Conservation (phyloP, 2,113 vertebrate species). For the Aythya baeri region DNA sequence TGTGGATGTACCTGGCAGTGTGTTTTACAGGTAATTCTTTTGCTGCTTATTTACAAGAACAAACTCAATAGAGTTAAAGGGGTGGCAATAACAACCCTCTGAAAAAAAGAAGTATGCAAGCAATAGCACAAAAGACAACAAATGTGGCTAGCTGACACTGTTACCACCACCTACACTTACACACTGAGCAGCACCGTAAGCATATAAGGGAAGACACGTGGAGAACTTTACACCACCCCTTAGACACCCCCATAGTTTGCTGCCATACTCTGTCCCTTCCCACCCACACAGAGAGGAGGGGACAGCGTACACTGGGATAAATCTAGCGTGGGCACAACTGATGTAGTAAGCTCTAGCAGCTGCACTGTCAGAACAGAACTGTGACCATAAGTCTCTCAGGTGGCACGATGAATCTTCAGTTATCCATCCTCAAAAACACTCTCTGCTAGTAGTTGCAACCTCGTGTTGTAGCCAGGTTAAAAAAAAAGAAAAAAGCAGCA, state of each 20-base stretch:
- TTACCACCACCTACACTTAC: neutral
- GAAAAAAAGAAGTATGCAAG: neutral
- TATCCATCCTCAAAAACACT: neutral
- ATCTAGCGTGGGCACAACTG: neutral
- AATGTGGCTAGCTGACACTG: neutral
- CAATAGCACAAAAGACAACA: neutral
- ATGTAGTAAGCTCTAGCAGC: neutral
- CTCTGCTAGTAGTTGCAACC: neutral
- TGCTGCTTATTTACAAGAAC: neutral
- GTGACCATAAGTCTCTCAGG: neutral
- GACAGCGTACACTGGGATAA: neutral
- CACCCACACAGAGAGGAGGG: neutral
- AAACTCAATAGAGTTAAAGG: neutral
- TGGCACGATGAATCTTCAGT: neutral
- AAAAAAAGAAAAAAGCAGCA: neutral
- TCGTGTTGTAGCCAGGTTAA: fast-evolving
- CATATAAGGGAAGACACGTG: neutral
- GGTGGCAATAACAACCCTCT: neutral
- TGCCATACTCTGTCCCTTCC: neutral
- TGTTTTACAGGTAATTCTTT: neutral
- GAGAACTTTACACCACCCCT: neutral
- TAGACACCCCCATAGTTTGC: fast-evolving
- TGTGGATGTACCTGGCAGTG: neutral
- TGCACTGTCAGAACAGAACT: neutral
- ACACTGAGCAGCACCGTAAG: neutral